phyloP scores from a whole-genome alignment of 2,888 invertebrate genomes.

The Melikaiella ostensackeni region DNA sequence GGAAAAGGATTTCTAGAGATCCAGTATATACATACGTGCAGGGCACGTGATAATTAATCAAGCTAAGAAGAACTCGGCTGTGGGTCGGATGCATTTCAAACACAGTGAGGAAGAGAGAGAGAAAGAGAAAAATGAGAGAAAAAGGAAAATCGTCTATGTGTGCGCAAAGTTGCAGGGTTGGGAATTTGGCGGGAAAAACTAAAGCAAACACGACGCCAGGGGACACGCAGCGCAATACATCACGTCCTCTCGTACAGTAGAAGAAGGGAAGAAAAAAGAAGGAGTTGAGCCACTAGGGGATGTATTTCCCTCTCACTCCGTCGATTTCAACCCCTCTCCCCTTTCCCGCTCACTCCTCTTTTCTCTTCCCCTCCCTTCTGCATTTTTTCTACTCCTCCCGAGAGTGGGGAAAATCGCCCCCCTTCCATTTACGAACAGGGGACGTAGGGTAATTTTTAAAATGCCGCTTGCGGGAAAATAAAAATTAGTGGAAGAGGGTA shows the following conservation, averaged over 20 bases:
- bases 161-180: conserved; percentile 59
- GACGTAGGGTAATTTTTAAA: conserved; percentile 72
- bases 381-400: conserved; percentile 50
- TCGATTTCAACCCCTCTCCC: conserved; percentile 49
- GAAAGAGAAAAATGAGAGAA: neutral
- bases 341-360: conserved; percentile 48
- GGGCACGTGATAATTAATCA: conserved; percentile 70
- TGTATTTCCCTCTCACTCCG: conserved; percentile 48
- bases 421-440: conserved; percentile 16
- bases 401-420: conserved; percentile 9
- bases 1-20: conserved; percentile 45
- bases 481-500: conserved; percentile 67
- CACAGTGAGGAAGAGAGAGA: conserved; percentile 45
- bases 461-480: conserved; percentile 73
- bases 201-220: conserved; percentile 69
- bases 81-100: conserved; percentile 60
- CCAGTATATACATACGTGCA: conserved; percentile 45
- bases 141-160: conserved; percentile 15
- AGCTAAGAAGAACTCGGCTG: conserved; percentile 69
- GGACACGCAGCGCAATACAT: conserved; percentile 71
- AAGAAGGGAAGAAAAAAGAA: conserved; percentile 56
- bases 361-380: conserved; percentile 56
- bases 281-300: conserved; percentile 53
- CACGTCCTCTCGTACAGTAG: conserved; percentile 67
- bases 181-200: conserved; percentile 75